phyloP scores from a whole-genome alignment of 2,888 invertebrate species.

The Notodromas monacha region DNA sequence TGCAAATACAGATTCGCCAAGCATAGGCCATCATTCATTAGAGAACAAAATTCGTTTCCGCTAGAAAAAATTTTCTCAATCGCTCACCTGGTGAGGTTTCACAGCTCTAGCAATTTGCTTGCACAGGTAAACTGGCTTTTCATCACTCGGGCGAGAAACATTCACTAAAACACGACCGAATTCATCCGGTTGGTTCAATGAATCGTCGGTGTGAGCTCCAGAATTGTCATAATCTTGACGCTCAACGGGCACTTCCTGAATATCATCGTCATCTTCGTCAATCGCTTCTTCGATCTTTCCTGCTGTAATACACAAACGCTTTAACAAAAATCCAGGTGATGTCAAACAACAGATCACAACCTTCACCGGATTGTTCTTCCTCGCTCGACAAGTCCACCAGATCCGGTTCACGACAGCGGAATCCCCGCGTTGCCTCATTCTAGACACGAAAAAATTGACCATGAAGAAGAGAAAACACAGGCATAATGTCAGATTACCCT shows the following conservation, averaged over 20 bases:
- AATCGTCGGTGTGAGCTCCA: slow-evolving; percentile 70
- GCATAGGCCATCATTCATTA: too few species aligned
- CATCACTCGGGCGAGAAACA: slow-evolving; percentile 61
- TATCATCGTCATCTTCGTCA: slow-evolving; percentile 39
- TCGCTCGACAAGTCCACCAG: too few species aligned
- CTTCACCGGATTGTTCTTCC: too few species aligned
- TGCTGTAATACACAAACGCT: not conserved
- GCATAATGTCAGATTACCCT: not conserved
- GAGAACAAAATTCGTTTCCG: too few species aligned
- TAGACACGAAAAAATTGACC: not conserved
- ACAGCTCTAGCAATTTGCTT: slow-evolving; percentile 57
- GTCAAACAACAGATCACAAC: too few species aligned
- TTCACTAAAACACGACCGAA: slow-evolving; percentile 70
- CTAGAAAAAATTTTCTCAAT: not conserved
- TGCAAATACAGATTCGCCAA: too few species aligned
- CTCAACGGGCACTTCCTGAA: slow-evolving; percentile 47
- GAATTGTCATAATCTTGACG: slow-evolving; percentile 66
- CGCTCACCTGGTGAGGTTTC: slow-evolving; percentile 61
- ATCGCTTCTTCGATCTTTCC: slow-evolving; percentile 12
- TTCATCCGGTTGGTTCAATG: slow-evolving; percentile 60
- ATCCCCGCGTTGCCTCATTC: too few species aligned
- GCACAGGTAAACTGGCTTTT: slow-evolving; percentile 63
- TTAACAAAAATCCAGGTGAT: not conserved
- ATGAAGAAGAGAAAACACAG: not conserved
- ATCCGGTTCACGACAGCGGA: too few species aligned